phyloP scores from a whole-genome alignment of 1,140 invertebrate genomes.

The Drosophila ambigua region DNA sequence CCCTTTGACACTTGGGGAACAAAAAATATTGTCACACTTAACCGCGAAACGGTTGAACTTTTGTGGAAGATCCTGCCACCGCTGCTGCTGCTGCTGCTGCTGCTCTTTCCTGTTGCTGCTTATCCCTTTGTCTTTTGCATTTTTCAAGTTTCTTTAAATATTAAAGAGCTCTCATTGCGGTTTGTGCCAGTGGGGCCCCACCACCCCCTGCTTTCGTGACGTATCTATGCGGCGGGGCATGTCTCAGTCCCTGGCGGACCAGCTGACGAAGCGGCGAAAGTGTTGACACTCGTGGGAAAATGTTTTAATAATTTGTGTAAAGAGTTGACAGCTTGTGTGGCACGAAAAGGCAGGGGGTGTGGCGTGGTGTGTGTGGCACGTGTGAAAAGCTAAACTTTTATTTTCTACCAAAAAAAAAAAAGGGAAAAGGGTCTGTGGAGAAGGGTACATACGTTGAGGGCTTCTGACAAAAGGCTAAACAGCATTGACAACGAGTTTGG shows the following conservation, averaged over 20 bases:
- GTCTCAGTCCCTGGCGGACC: slow-evolving; percentile 30
- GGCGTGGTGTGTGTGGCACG: slow-evolving; percentile 15
- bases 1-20: slow-evolving; percentile 50
- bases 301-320: slow-evolving; percentile 81
- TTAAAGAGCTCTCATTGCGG: slow-evolving; percentile 69
- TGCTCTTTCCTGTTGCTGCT: not conserved
- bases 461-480: slow-evolving; percentile 38
- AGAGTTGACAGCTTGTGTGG: slow-evolving; percentile 68
- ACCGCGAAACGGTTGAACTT: slow-evolving; percentile 59
- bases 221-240: slow-evolving; percentile 26
- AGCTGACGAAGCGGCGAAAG: slow-evolving; percentile 50
- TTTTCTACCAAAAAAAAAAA: slow-evolving; percentile 43
- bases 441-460: not conserved
- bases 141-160: slow-evolving; percentile 76
- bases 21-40: slow-evolving; percentile 63
- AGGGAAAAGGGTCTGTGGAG: not conserved
- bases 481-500: slow-evolving; percentile 38
- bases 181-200: not conserved
- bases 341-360: slow-evolving; percentile 15
- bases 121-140: slow-evolving; percentile 67
- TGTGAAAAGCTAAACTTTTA: slow-evolving; percentile 71
- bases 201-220: not conserved
- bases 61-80: not conserved
- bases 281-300: slow-evolving; percentile 82
- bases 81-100: not conserved